Conservation (phyloP, 2,113 vertebrate genomes). For the Tamias sibiricus region DNA sequence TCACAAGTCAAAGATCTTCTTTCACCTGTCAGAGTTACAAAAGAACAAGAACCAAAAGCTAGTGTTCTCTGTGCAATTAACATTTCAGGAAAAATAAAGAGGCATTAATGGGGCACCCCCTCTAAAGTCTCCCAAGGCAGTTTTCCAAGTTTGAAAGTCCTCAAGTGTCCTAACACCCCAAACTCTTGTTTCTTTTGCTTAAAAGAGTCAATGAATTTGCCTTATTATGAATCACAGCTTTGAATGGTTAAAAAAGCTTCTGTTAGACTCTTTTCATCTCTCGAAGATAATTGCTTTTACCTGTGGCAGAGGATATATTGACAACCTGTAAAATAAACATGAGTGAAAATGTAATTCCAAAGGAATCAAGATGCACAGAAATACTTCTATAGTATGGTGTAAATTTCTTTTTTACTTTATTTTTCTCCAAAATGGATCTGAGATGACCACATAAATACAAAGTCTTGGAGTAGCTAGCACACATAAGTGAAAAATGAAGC, state of each 20-base stretch:
- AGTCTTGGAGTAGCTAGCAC: fast-evolving
- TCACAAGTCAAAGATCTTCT: not conserved
- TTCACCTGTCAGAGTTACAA: not conserved
- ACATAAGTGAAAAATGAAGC: fast-evolving
- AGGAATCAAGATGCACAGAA: not conserved
- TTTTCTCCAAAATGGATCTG: not conserved
- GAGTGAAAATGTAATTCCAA: not conserved
- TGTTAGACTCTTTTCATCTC: not conserved
- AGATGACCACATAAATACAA: not conserved
- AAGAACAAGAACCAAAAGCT: not conserved
- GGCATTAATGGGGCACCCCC: not conserved
- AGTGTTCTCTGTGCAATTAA: no score
- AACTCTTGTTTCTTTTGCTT: not conserved
- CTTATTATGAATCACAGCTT: not conserved
- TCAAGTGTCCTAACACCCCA: not conserved
- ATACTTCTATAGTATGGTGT: fast-evolving
- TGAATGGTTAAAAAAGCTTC: not conserved
- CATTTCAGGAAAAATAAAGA: not conserved
- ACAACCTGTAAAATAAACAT: not conserved
- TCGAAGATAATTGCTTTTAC: not conserved
- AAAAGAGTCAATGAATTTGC: not conserved
- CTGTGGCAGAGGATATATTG: not conserved
- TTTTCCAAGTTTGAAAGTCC: not conserved
- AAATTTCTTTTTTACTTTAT: not conserved
- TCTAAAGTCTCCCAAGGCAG: not conserved